Percentiles rank a stretch among this genome's conserved stretches.
phyloP scores from a whole-genome alignment of 2,113 vertebrate genomes.

The Gobiocypris rarus region DNA sequence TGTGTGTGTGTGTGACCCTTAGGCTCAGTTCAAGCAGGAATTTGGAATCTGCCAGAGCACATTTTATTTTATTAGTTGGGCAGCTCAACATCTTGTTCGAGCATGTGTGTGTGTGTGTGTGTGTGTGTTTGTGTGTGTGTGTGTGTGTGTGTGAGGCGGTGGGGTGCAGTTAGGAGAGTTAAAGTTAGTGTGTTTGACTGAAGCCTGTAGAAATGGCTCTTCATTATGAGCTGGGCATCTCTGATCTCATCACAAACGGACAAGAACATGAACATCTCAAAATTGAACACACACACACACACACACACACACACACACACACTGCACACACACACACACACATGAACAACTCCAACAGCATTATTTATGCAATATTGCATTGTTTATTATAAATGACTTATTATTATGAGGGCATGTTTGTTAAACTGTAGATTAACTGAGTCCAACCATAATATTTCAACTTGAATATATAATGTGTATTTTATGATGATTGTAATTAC shows the following conservation, averaged over 20 bases:
- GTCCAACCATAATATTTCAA: too few relatives aligned
- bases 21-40: constrained; percentile 64
- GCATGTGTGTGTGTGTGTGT: constrained; percentile 53
- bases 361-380: too few relatives aligned
- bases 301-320: too few relatives aligned
- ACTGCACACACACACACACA: too few relatives aligned
- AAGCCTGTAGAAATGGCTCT: neutral
- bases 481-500: too few relatives aligned
- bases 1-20: constrained; percentile 33
- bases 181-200: neutral
- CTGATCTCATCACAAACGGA: neutral
- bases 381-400: too few relatives aligned
- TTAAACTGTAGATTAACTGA: too few relatives aligned
- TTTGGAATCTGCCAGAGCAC: constrained; percentile 77
- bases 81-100: constrained; percentile 74
- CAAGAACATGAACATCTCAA: neutral
- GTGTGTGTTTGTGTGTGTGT: too few relatives aligned
- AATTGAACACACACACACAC: neutral
- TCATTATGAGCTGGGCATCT: neutral
- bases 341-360: too few relatives aligned
- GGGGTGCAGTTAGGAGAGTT: neutral
- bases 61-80: constrained; percentile 78
- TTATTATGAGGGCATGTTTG: too few relatives aligned
- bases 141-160: constrained; percentile 11
- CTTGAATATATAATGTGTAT: too few relatives aligned